Evolutionary conservation across 2,113 vertebrate genomes (phyloP), one percentile per base, ranked within the genome.

Genomic region (Tympanuchus pallidicinctus): DNA sequence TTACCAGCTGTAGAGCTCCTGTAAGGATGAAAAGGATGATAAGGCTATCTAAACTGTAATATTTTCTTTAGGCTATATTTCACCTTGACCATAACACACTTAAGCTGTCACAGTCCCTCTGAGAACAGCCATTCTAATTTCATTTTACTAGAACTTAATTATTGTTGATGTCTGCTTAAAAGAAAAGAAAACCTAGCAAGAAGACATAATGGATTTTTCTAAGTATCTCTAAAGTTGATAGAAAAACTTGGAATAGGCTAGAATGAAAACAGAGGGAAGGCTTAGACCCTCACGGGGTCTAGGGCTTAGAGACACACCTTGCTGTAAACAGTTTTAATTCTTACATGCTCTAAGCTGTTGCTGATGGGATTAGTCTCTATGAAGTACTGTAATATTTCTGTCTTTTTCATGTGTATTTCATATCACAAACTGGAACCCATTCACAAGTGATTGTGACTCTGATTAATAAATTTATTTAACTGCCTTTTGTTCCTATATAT

Each of bases 81-180:
- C 30, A 89, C 40, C 48, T 86, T 91, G 79, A 83, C 52, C 52
- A 64, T 80, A 92, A 90, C 47, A 65, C 6, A 93, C 67, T 79
- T 72, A 74, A 71, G 40, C 69, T 94, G 82, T 85, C 91, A 82
- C 64, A 95, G 34, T 34, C n/a, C 10, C 78, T 92, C 54, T 65
- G 86, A 88, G 61, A 54, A 30, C 21, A 95, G 42, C 52, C 34
- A 86, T 36, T 32, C 43, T 85, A 67, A 82, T 69, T 94, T 94
- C 92, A 71, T 92, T 61, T 87, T 88, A 88, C 50, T 86, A 88
- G 80, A 89, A 88, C 32, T 86, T 85, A 95, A 79, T 89, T 95
- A 42, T 95, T 89, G 83, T 72, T 70, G 34, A 90, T 57, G 56
- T 89, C 95, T 43, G 76, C 72, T 94, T 88, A 73, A 92, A 94